Conservation (phyloP, 2,113 vertebrate genomes). For the Chamaetylas fuelleborni region DNA sequence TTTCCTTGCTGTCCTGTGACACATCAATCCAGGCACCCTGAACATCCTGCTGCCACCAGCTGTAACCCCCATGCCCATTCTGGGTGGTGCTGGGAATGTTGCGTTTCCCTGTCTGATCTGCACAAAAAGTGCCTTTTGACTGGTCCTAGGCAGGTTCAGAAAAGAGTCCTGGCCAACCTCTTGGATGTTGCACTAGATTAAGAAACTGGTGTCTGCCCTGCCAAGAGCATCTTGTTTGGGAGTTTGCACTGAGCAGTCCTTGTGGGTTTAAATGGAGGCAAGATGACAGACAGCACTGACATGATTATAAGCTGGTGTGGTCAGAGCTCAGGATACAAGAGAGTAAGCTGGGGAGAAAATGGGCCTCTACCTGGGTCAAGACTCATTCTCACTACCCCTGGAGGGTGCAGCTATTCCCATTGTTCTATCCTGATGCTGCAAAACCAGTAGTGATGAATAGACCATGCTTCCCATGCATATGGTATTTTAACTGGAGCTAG, state of each 20-base stretch:
- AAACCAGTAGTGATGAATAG: background rate
- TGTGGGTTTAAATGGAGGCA: fast-evolving
- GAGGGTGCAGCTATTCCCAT: background rate
- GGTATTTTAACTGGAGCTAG: background rate
- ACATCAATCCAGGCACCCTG: background rate
- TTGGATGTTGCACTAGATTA: background rate
- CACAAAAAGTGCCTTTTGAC: fast-evolving
- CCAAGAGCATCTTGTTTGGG: background rate
- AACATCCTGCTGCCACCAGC: background rate
- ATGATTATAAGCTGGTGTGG: background rate
- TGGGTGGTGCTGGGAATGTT: fast-evolving
- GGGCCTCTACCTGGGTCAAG: background rate
- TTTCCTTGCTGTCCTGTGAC: background rate
- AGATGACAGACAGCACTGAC: background rate
- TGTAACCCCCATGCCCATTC: background rate
- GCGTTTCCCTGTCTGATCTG: background rate
- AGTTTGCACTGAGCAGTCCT: background rate
- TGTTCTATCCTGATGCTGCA: background rate
- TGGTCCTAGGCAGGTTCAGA: background rate
- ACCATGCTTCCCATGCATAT: fast-evolving
- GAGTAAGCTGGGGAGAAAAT: background rate
- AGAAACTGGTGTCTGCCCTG: background rate
- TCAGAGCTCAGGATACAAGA: background rate
- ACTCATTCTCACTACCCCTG: background rate
- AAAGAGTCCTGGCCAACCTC: background rate